Conservation (phyloP, 2,888 invertebrate species). For the Metopia argyrocephala region DNA sequence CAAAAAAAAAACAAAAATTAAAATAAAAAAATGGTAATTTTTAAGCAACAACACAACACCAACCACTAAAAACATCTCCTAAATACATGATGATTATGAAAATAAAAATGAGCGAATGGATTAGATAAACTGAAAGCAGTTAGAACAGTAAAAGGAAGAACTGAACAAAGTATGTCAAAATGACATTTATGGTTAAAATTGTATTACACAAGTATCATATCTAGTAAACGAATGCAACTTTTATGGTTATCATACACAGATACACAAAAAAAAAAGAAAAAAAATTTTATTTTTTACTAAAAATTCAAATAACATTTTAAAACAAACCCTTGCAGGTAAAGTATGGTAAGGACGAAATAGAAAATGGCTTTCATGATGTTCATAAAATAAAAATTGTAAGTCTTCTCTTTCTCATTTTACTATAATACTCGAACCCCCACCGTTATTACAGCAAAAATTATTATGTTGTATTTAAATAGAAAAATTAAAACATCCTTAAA, state of each 20-base stretch:
- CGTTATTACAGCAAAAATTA: too few species aligned
- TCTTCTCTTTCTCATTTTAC: too few species aligned
- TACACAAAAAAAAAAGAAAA: not conserved
- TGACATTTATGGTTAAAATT: conserved; percentile 46
- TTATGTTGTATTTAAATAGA: too few species aligned
- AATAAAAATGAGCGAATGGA: conserved; percentile 9
- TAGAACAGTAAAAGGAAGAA: not conserved
- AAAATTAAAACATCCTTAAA: not conserved
- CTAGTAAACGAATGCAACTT: not conserved
- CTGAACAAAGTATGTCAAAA: conserved; percentile 47
- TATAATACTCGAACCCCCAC: too few species aligned
- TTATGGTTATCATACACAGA: not conserved
- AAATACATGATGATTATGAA: conserved; percentile 17
- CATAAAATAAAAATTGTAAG: too few species aligned
- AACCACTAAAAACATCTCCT: not conserved
- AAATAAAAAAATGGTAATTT: not conserved
- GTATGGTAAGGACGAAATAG: too few species aligned
- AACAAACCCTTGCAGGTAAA: too few species aligned
- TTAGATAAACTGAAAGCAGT: conserved; percentile 6
- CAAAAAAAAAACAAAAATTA: not conserved
- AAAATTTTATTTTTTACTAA: not conserved
- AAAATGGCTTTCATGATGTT: too few species aligned
- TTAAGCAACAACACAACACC: not conserved
- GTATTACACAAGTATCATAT: not conserved
- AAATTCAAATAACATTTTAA: not conserved